A percentile compares a stretch with the other conserved stretches of the same genome.
Conservation (phyloP, 2,888 invertebrate genomes). For the Megalurothrips usitatus region DNA sequence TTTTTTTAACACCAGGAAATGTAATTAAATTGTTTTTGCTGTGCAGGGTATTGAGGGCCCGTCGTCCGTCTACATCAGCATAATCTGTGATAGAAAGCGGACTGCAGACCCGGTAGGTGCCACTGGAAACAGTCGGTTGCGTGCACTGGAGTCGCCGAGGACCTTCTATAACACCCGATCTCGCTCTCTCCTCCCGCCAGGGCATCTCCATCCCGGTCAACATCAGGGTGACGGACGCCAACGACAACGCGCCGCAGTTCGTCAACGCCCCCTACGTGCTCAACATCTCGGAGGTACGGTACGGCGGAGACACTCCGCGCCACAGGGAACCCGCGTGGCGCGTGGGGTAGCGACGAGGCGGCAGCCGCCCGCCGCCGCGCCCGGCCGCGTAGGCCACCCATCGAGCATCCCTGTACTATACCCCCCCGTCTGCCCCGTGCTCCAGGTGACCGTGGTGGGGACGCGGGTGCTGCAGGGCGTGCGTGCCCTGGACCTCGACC, state of each 20-base stretch:
- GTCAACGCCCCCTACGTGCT: slow-evolving; percentile 73
- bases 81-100: slow-evolving; percentile 75
- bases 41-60: slow-evolving; percentile 67
- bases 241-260: slow-evolving; percentile 84
- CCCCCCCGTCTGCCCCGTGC: neutral
- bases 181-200: slow-evolving; percentile 46
- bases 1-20: too few relatives aligned
- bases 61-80: slow-evolving; percentile 78
- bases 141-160: neutral
- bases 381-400: neutral
- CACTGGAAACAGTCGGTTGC: neutral
- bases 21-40: slow-evolving; percentile 17
- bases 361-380: neutral
- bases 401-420: neutral
- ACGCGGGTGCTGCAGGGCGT: slow-evolving; percentile 71
- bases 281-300: slow-evolving; percentile 78
- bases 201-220: slow-evolving; percentile 76
- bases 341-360: neutral
- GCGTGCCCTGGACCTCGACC: slow-evolving; percentile 76
- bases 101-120: slow-evolving; percentile 69
- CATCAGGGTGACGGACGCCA: slow-evolving; percentile 82
- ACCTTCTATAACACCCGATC: too few relatives aligned
- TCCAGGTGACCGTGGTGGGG: slow-evolving; percentile 53
- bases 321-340: too few relatives aligned
- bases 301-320: slow-evolving; percentile 38